Conservation (phyloP, 2,888 invertebrate species). For the Clistopyga incitator region DNA sequence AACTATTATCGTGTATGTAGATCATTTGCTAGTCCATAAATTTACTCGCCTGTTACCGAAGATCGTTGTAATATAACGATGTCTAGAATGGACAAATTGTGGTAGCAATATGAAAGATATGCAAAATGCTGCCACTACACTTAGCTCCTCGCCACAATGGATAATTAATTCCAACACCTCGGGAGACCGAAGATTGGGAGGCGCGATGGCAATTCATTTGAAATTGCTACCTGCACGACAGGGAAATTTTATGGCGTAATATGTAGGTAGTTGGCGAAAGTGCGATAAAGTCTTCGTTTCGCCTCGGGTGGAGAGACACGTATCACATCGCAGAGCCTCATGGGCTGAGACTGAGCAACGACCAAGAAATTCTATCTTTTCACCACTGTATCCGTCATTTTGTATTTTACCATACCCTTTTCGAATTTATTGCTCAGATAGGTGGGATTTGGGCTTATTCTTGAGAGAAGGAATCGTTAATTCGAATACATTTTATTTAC, state of each 20-base stretch:
- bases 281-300: conserved; percentile 17
- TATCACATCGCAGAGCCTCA: not conserved
- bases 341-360: not conserved
- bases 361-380: conserved; percentile 2
- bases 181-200: conserved; percentile 30
- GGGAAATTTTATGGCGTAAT: conserved; percentile 59
- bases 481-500: conserved; percentile 75
- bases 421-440: not conserved
- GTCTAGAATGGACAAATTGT: conserved; percentile 55
- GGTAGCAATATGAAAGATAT: conserved; percentile 55
- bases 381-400: not conserved
- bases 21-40: conserved; percentile 25
- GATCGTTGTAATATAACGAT: conserved; percentile 50
- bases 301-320: not conserved
- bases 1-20: conserved; percentile 24
- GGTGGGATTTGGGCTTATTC: not conserved
- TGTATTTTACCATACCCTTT: not conserved
- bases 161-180: conserved; percentile 70
- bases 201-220: conserved; percentile 60
- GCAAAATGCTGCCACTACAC: conserved; percentile 58
- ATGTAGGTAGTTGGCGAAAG: conserved; percentile 37
- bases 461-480: conserved; percentile 65
- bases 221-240: conserved; percentile 68
- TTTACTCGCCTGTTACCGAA: conserved; percentile 5
- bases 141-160: conserved; percentile 46